Percentiles rank a stretch among this genome's conserved stretches.
Conservation (phyloP, 1,140 invertebrate genomes). For the Heterodera schachtii region DNA sequence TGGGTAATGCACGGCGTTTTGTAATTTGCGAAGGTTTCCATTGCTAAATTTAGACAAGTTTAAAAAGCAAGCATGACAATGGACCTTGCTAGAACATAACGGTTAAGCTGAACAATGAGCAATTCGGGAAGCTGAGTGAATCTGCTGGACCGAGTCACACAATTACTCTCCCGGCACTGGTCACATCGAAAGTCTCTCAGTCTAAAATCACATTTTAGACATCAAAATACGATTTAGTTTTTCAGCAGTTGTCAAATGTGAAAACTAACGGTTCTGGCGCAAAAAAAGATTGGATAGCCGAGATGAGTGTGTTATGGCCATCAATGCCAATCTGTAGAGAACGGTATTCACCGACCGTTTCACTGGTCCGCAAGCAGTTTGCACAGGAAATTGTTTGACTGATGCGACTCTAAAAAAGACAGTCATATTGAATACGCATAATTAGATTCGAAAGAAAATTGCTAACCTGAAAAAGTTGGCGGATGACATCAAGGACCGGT, state of each 20-base stretch:
- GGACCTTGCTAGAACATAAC: slow-evolving; percentile 55
- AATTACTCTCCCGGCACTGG: slow-evolving; percentile 42
- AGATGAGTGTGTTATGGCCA: slow-evolving; percentile 42
- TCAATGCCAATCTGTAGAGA: slow-evolving; percentile 56
- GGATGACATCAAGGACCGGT: slow-evolving; percentile 25
- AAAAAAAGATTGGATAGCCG: slow-evolving; percentile 52
- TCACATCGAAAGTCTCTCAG: slow-evolving; percentile 52
- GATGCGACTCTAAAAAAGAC: slow-evolving; percentile 42
- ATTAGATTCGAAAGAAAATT: background rate
- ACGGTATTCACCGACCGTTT: slow-evolving; percentile 39
- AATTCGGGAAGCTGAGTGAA: slow-evolving; percentile 50
- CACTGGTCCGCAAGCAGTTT: slow-evolving; percentile 40
- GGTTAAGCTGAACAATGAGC: slow-evolving; percentile 55
- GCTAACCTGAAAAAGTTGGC: slow-evolving; percentile 40
- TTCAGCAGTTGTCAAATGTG: background rate
- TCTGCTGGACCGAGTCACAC: slow-evolving; percentile 23
- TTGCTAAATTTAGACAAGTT: slow-evolving; percentile 40
- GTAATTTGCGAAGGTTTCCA: slow-evolving; percentile 48
- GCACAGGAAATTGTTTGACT: slow-evolving; percentile 38
- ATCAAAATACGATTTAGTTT: background rate
- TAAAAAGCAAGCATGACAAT: slow-evolving; percentile 1
- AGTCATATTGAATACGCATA: slow-evolving; percentile 13
- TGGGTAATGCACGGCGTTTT: slow-evolving; percentile 51
- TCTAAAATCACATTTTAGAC: slow-evolving; percentile 17
- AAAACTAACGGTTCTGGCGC: slow-evolving; percentile 49